These are phyloP conservation scores for Lycodopsis pacificus DNA, from an alignment of 2,797 vertebrate species.

Conservation along the genomic window DNA sequence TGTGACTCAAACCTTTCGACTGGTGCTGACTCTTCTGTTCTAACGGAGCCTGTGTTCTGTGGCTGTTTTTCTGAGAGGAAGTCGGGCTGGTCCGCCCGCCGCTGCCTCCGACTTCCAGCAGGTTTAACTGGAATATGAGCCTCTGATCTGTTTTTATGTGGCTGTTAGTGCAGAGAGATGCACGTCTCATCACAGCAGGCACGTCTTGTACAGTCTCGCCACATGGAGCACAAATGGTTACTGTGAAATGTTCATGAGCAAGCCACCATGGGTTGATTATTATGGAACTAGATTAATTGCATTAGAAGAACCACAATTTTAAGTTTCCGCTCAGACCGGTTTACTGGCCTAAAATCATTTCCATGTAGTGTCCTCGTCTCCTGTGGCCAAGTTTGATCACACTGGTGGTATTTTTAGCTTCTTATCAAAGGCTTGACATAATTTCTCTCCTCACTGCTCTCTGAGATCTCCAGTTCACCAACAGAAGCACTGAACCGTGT, in stretches of 20 bases:
- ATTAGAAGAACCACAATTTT: slow-evolving; percentile 8
- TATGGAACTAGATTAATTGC: slow-evolving; percentile 19
- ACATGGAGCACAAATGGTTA: slow-evolving; percentile 39
- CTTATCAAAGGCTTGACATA: background rate
- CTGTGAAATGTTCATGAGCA: slow-evolving; percentile 56
- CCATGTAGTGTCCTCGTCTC: slow-evolving; percentile 2
- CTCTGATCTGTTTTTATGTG: slow-evolving; percentile 73
- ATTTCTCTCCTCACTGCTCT: background rate
- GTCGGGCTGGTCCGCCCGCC: slow-evolving; percentile 38
- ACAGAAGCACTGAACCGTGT: background rate
- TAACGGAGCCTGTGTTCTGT: slow-evolving; percentile 52
- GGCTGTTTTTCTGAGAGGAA: slow-evolving; percentile 67
- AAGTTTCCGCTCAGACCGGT: slow-evolving; percentile 9
- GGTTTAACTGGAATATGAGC: slow-evolving; percentile 76
- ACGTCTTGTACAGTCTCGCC: slow-evolving; percentile 35
- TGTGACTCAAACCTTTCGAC: slow-evolving; percentile 52
- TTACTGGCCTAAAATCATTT: slow-evolving; percentile 35
- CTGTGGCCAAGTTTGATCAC: background rate
- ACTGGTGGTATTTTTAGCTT: slow-evolving; percentile 10
- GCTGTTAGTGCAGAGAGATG: slow-evolving; percentile 44
- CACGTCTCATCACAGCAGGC: slow-evolving; percentile 65
- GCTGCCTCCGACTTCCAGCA: slow-evolving; percentile 70
- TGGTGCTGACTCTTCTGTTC: slow-evolving; percentile 57
- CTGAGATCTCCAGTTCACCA: background rate
- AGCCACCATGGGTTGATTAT: slow-evolving; percentile 19